Conservation (phyloP, 2,888 invertebrate genomes). For the Caenorhabditis uteleia region DNA sequence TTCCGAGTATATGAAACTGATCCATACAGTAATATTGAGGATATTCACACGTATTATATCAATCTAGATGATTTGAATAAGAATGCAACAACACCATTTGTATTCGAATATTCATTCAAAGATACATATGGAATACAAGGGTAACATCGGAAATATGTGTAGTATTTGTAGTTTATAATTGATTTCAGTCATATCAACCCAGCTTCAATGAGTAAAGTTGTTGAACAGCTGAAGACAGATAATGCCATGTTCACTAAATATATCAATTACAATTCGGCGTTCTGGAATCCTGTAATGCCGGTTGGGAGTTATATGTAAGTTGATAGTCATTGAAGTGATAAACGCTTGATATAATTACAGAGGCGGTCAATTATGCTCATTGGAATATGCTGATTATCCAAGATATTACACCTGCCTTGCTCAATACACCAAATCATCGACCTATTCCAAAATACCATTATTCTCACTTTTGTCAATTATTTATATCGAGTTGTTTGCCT, state of each 20-base stretch:
- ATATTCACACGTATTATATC: constrained; percentile 61
- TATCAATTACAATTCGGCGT: constrained; percentile 49
- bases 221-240: constrained; percentile 41
- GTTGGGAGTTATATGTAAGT: constrained; percentile 40
- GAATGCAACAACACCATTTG: constrained; percentile 36
- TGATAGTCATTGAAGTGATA: neutral
- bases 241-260: constrained; percentile 44
- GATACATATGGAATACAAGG: constrained; percentile 48
- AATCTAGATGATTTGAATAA: constrained; percentile 58
- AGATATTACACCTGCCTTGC: constrained; percentile 50
- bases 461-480: constrained; percentile 28
- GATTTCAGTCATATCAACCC: constrained; percentile 33
- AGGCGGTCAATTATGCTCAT: constrained; percentile 60
- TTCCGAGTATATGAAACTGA: constrained; percentile 59
- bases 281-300: constrained; percentile 42
- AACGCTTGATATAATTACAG: constrained; percentile 32
- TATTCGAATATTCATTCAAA: constrained; percentile 60
- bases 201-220: constrained; percentile 20
- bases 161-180: neutral
- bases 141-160: neutral
- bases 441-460: constrained; percentile 4
- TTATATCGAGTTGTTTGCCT: constrained; percentile 20
- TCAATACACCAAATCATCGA: constrained; percentile 12
- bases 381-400: constrained; percentile 57
- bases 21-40: constrained; percentile 37